Conservation (phyloP, 1,140 invertebrate species). For the Diuraphis noxia region DNA sequence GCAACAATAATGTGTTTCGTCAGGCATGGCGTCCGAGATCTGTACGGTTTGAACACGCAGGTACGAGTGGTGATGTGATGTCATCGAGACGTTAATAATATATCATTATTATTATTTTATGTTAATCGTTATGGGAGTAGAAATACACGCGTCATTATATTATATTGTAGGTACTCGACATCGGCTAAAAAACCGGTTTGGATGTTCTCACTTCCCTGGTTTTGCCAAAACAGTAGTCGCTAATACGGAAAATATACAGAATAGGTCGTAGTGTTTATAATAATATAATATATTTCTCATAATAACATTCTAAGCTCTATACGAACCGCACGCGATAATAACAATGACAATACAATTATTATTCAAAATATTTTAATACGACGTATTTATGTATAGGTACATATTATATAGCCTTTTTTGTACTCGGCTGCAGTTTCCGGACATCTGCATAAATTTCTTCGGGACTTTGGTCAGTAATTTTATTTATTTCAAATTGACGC, state of each 20-base stretch:
- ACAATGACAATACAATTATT: no score
- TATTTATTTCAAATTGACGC: no score
- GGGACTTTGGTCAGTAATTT: no score
- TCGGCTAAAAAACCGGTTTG: not conserved
- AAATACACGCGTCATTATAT: not conserved
- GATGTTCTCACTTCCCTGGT: not conserved
- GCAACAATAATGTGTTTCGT: not conserved
- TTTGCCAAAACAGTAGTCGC: not conserved
- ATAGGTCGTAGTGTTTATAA: no score
- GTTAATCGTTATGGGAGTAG: not conserved
- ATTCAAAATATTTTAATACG: no score
- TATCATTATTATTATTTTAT: not conserved
- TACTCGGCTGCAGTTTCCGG: no score
- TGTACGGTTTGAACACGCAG: not conserved
- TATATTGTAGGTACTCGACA: not conserved
- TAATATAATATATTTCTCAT: no score
- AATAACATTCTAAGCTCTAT: no score
- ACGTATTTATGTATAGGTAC: no score
- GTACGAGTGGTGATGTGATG: not conserved
- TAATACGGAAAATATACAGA: not conserved
- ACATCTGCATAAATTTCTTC: no score
- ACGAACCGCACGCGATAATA: no score
- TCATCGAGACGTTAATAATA: not conserved
- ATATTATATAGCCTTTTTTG: no score
- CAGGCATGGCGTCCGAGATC: not conserved